Evolutionary conservation across 1,140 invertebrate genomes (phyloP).

Genomic region (Manduca sexta): DNA sequence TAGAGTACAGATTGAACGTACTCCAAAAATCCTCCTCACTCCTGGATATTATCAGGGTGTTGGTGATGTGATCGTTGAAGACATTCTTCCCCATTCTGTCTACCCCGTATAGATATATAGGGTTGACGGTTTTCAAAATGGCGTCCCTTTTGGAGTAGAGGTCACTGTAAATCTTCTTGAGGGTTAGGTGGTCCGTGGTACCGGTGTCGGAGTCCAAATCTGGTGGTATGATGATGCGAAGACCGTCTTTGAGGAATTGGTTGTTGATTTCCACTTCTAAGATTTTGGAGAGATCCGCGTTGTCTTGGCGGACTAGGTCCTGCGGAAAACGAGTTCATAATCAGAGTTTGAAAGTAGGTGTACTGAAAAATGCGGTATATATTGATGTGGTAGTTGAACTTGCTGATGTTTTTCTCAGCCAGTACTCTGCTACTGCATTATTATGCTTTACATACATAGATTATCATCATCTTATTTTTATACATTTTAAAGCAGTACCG

Average conservation of each 20-base stretch:
- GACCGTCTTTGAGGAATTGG: conserved; percentile 80
- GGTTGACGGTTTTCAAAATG: conserved; percentile 52
- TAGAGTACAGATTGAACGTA: conserved; percentile 47
- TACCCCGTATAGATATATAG: conserved; percentile 58
- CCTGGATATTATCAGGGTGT: conserved; percentile 21
- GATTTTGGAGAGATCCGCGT: conserved; percentile 77
- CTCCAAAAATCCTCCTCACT: conserved; percentile 57
- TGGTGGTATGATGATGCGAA: conserved; percentile 82
- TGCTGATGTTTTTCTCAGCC: no score
- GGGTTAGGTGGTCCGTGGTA: conserved; percentile 20
- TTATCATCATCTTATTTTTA: no score
- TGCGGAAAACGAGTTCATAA: conserved; percentile 67
- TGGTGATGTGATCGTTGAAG: conserved; percentile 45
- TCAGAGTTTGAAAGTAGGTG: no score
- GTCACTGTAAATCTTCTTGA: conserved; percentile 50
- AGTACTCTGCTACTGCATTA: no score
- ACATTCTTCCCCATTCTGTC: conserved; percentile 53
- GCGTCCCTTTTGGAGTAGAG: conserved; percentile 51
- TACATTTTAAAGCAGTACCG: no score
- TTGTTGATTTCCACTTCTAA: conserved; percentile 85
- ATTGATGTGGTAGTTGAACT: no score
- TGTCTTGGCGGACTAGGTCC: conserved; percentile 77
- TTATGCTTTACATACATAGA: no score
- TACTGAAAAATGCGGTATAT: no score
- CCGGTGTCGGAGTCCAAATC: conserved; percentile 59